These are phyloP conservation scores for Otus sunia DNA, from an alignment of 2,113 vertebrate species.

Conservation along the genomic window DNA sequence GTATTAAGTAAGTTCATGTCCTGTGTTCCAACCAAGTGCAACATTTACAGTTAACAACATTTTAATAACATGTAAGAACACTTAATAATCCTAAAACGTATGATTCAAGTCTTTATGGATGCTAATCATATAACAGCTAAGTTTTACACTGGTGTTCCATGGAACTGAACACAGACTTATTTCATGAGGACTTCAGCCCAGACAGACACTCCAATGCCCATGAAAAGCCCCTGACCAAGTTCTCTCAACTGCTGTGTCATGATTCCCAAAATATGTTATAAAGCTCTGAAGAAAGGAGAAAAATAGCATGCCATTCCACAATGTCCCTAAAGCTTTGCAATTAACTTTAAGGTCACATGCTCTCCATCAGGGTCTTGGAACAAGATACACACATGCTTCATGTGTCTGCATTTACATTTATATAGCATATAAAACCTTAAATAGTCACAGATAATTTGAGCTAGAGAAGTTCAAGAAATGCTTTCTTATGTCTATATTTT, in stretches of 20 bases:
- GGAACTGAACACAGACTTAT: background rate
- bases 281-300: background rate
- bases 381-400: background rate
- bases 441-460: background rate
- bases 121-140: background rate
- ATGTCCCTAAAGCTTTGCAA: background rate
- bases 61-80: background rate
- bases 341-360: background rate
- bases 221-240: background rate
- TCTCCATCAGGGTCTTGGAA: background rate
- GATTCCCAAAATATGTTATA: background rate
- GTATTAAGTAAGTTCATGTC: background rate
- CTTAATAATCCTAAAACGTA: background rate
- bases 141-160: background rate
- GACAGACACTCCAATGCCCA: background rate
- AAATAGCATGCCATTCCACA: background rate
- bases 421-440: background rate
- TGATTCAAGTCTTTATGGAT: background rate
- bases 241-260: background rate
- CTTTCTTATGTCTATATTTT: background rate
- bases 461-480: background rate
- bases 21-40: background rate
- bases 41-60: background rate
- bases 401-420: background rate
- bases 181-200: background rate